Evolutionary conservation across 2,888 invertebrate species (phyloP), one percentile per base, ranked within the genome.

Genomic region (Pyrochroa serraticornis): DNA sequence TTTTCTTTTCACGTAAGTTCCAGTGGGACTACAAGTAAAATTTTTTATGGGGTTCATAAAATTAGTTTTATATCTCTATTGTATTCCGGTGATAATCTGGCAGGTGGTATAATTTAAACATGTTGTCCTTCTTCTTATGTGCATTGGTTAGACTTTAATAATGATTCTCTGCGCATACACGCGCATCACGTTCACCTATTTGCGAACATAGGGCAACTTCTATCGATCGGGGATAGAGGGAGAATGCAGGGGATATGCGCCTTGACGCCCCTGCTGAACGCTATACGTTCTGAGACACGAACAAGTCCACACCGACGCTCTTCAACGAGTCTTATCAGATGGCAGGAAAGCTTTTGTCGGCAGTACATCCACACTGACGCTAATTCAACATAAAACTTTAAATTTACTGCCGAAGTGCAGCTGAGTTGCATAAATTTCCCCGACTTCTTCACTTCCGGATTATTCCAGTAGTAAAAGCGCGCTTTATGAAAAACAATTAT

Each of bases 111-210:
- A 44, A 44, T 44, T 44, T 33, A 33, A 12, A 34, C 44, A 33
- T 33, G 44, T 14, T 44, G 44, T 32, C 32, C 44, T 14, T 44
- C 34, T 33, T 44, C 44, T 44, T 34, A 44, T 44, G 44, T 44
- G 44, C 32, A 44, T 44, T 44, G 34, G 33, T 33, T 44, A 44
- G 44, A 33, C 7, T 44, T 44, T 44, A 33, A 44, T 44, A 44
- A 44, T 44, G 44, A 44, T 44, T 44, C 44, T 44, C 12, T 44
- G 44, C 44, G 44, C 44, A 44, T 44, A 44, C 12, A 44, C 44
- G 44, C 12, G 12, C 44, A 44, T 44, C 44, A 44, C 44, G 44
- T 44, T 44, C 44, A 44, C 33, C 32, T 44, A 33, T 44, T 44
- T 44, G 33, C 9, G 32, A 44, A 44, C 44, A 44, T 44, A 44